Evolutionary conservation across 2,113 vertebrate genomes (phyloP).

Genomic region (zebrafish (Danio rerio)): GRCz12tu NC_133187.1:32900501-32901000

Average conservation of each 20-base stretch:
- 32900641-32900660: background rate
- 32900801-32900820: conserved; percentile 44
- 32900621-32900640: conserved; percentile 25
- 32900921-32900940: conserved; percentile 54
- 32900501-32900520: conserved; percentile 13
- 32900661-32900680: background rate
- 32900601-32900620: background rate
- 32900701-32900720: background rate
- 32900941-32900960: conserved; percentile 59
- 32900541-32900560: conserved; percentile 17
- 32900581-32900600: conserved; percentile 1
- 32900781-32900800: conserved; percentile 40
- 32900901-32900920: conserved; percentile 54
- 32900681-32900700: background rate
- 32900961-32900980: conserved; percentile 54
- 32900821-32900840: conserved; percentile 51
- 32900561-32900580: conserved; percentile 29
- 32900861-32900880: conserved; percentile 53
- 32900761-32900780: conserved; percentile 32
- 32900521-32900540: conserved; percentile 37
- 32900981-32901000: conserved; percentile 57
- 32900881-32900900: conserved; percentile 51
- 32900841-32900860: conserved; percentile 51
- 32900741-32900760: background rate
- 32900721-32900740: background rate